phyloP scores from a whole-genome alignment of 2,113 vertebrate species.

The Ciconia boyciana region DNA sequence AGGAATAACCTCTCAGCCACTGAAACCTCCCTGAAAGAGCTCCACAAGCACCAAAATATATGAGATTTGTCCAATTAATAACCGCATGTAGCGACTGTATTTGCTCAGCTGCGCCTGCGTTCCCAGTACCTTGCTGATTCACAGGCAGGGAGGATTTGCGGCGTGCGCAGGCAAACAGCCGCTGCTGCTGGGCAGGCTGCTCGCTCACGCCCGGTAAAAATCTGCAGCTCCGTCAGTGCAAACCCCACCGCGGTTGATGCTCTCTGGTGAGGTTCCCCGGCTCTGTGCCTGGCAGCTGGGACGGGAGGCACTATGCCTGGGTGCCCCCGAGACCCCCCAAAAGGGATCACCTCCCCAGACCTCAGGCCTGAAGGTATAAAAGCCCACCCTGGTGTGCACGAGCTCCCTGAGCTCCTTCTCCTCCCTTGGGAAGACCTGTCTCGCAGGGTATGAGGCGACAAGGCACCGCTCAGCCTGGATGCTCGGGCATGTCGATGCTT shows the following conservation, averaged over 20 bases:
- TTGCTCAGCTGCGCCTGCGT: background rate
- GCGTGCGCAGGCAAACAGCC: background rate
- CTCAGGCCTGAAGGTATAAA: background rate
- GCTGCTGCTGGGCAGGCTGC: background rate
- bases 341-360: background rate
- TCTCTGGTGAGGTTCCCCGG: background rate
- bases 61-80: background rate
- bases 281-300: background rate
- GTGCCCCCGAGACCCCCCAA: too few relatives aligned
- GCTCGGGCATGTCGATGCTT: background rate
- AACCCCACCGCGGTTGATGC: background rate
- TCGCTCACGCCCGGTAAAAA: accelerated
- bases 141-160: background rate
- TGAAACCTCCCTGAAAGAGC: background rate
- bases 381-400: background rate
- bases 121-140: background rate
- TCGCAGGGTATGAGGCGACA: background rate
- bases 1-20: background rate
- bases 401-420: background rate
- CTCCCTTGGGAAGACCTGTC: background rate
- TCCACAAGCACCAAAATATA: background rate
- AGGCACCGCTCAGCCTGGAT: accelerated
- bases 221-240: accelerated
- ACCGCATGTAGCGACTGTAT: accelerated
- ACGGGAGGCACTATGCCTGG: background rate